phyloP scores from a whole-genome alignment of 2,797 vertebrate species.

The Mus caroli region DNA sequence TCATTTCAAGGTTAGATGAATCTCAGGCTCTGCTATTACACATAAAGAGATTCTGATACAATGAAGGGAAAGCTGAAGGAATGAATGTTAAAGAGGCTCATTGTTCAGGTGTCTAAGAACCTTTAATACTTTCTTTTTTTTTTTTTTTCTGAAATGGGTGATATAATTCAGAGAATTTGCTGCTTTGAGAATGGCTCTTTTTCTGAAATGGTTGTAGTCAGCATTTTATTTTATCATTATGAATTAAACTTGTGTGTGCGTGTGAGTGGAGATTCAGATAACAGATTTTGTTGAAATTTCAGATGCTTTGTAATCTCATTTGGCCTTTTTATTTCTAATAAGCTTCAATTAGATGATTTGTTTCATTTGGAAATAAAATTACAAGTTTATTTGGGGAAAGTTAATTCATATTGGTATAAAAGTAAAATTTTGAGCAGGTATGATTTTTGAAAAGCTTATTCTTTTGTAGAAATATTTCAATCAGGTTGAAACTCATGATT shows the following conservation, averaged over 20 bases:
- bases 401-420: background rate
- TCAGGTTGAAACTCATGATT: constrained; percentile 29
- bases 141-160: constrained; percentile 16
- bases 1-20: background rate
- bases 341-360: constrained; percentile 40
- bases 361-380: constrained; percentile 49
- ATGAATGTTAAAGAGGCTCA: constrained; percentile 30
- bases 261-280: constrained; percentile 5
- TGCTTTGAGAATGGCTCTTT: constrained; percentile 41
- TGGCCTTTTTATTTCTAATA: constrained; percentile 59
- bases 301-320: constrained; percentile 46
- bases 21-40: constrained; percentile 13
- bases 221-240: constrained; percentile 17
- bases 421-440: constrained; percentile 28
- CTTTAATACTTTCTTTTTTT: background rate
- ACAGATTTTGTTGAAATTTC: constrained; percentile 32
- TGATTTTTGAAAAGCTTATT: constrained; percentile 43
- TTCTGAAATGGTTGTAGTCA: constrained; percentile 23
- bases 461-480: constrained; percentile 48
- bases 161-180: constrained; percentile 39
- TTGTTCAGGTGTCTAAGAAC: background rate
- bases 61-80: constrained; percentile 1
- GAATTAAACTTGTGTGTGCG: background rate
- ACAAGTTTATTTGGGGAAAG: background rate
- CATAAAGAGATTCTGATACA: background rate